Evolutionary conservation across 2,113 vertebrate genomes (phyloP).

Genomic region (Copsychus sechellarum): DNA sequence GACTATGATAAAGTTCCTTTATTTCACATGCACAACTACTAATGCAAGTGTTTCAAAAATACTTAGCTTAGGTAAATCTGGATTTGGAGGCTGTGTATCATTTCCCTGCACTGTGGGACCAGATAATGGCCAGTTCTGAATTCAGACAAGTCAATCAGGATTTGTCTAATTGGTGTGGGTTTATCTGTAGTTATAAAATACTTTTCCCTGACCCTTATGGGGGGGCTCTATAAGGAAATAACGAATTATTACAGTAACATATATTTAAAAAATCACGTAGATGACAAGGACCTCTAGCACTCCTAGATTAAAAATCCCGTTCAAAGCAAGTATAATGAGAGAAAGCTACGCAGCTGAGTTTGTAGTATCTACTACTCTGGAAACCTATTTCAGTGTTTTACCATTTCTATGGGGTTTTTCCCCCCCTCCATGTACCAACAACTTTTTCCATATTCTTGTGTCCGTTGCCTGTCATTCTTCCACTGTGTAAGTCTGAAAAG

Average conservation of each 20-base stretch:
- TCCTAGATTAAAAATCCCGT: not conserved
- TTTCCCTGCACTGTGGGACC: not conserved
- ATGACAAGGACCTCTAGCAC: not conserved
- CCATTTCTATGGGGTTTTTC: accelerated
- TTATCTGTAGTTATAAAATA: not conserved
- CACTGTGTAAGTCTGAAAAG: not conserved
- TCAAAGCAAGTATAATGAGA: not conserved
- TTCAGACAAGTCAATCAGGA: not conserved
- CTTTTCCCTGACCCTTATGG: not conserved
- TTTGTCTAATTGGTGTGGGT: not conserved
- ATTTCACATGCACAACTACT: not conserved
- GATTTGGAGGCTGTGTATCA: not conserved
- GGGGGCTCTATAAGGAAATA: not conserved
- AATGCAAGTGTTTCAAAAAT: not conserved
- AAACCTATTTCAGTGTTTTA: not conserved
- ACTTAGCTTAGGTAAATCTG: not conserved
- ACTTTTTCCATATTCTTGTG: not conserved
- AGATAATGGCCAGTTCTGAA: not conserved
- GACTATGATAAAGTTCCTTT: not conserved
- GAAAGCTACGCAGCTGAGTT: accelerated
- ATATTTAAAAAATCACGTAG: not conserved
- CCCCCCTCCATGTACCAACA: not conserved
- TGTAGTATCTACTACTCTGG: not conserved
- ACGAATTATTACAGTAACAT: not conserved
- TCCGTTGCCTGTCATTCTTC: not conserved